Evolutionary conservation across 2,113 vertebrate genomes (phyloP), one percentile per base, ranked within the genome.

Genomic region (Mus musculus): DNA sequence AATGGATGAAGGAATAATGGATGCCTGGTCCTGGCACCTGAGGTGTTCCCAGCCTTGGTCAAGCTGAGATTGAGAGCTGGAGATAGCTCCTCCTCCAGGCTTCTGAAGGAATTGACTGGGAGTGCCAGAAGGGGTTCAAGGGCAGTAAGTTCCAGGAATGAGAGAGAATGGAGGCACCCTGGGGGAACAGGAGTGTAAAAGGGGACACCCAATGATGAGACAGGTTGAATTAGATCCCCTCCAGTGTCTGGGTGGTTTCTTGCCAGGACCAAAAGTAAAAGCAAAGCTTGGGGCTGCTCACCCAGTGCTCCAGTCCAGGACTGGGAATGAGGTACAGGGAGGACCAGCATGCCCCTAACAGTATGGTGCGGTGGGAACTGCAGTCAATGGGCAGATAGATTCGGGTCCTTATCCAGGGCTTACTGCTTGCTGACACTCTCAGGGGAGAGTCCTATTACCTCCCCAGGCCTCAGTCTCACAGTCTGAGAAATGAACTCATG

Each of bases 401-500:
- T 36, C 75, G 92, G 95, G 90, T 76, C 61, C 20, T 49, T 19
- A 30, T 72, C 96, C 95, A 95, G 77, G 46, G 56, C 91, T 77
- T 77, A 63, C 63, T 16, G 17, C 88, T 95, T 86, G 39, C 61
- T 76, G 86, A 67, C 9, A 54, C 39, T 63, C 93, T 89, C 42
- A 69, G 91, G 69, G 95, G 69, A 95, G 80, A 89, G 81, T 92
- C 72, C 90, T 59, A 42, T 16, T 22, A 49, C 88, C 73, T 94
- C 82, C 20, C n/a, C 13, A 39, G 67, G 61, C 82, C 96, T 94
- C 95, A 91, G 93, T 92, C 82, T 93, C 89, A 54, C 72, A 4
- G n/a, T 84, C 67, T 36, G 77, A 95, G 93, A 96, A 97, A 95
- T 95, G 92, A 95, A 84, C 86, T 89, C 26, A 0, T 9, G 7